Evolutionary conservation across 2,797 vertebrate species (phyloP).

Genomic region (Oreochromis mossambicus): DNA sequence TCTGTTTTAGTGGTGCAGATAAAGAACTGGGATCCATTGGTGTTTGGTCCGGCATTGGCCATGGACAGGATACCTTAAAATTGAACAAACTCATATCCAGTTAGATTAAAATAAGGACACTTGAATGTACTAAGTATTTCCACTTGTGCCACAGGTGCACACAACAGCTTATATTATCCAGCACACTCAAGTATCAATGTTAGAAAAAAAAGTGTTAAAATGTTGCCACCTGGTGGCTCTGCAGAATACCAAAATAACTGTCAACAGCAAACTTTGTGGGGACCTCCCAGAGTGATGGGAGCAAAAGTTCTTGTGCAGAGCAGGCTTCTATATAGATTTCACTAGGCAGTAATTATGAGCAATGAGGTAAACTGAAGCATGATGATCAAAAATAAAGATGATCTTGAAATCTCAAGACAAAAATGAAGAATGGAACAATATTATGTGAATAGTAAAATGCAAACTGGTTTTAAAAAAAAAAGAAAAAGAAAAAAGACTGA

Average conservation of each 20-base stretch:
- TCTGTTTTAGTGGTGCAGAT: conserved; percentile 91
- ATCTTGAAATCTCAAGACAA: neutral
- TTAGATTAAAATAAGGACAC: neutral
- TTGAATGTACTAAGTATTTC: neutral
- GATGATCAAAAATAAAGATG: neutral
- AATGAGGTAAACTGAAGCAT: neutral
- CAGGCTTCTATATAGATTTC: neutral
- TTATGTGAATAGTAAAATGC: neutral
- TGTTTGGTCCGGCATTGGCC: conserved; percentile 94
- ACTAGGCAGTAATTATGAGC: neutral
- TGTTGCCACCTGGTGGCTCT: neutral
- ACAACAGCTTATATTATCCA: neutral
- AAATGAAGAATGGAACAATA: neutral
- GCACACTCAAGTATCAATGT: neutral
- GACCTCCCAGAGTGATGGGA: neutral
- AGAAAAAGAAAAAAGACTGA: neutral
- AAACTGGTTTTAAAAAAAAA: neutral
- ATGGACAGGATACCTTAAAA: conserved; percentile 90
- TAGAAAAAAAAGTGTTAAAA: neutral
- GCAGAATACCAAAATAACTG: no score
- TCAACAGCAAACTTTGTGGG: neutral
- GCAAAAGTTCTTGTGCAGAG: neutral
- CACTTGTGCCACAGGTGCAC: neutral
- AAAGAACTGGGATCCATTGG: conserved; percentile 97
- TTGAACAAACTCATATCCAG: neutral